Base-by-base conservation (phyloP, 2,113 vertebrate genomes). In the Heteronetta atricapilla region DNA sequence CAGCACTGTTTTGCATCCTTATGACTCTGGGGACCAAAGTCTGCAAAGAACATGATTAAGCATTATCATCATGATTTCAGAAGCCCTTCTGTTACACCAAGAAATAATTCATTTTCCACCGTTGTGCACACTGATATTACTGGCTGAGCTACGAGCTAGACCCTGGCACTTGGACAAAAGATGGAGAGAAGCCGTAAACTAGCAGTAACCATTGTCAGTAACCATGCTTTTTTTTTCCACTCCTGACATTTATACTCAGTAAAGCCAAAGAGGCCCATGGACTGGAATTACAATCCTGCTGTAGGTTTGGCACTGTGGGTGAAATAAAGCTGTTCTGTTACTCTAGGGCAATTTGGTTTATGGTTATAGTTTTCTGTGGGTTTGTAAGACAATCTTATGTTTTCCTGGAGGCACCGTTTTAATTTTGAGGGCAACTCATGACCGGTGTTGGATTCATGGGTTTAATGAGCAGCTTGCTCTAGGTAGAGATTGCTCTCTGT, bases 31-130 rank as follows among this genome's bases (percentile, higher is more conserved):
- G 95, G 96, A 96, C 36, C n/a, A 1, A 8, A 58, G 88, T 38
- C 83, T 95, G 81, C 13, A 5, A 87, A 95, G 90, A 46, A 58
- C 81, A 10, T n/a, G 22, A 96, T 96, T 92, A 87, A 80, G 50
- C 74, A 80, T 89, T 89, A 94, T 95, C 94, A 12, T 80, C 8
- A 19, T 74, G 83, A 82, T 80, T 96, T 74, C 90, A 89, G 94
- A 60, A 92, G 81, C 70, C 70, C 19, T 88, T 91, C 93, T 89
- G 20, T 64, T 84, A 40, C 62, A 56, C 58, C 12, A 3, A 77
- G 40, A n/a, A 68, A 75, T 87, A 78, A 91, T 72, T 95, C 91
- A 84, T 95, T 97, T 94, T 94, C 87, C 82, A 95, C 56, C 48
- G 2, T 0, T 60, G 58, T 95, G 91, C 91, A 82, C 93, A 91